Evolutionary conservation across 1,140 invertebrate species (phyloP), one percentile per base, ranked within the genome.

Genomic region (Zaprionus tsacasi): DNA sequence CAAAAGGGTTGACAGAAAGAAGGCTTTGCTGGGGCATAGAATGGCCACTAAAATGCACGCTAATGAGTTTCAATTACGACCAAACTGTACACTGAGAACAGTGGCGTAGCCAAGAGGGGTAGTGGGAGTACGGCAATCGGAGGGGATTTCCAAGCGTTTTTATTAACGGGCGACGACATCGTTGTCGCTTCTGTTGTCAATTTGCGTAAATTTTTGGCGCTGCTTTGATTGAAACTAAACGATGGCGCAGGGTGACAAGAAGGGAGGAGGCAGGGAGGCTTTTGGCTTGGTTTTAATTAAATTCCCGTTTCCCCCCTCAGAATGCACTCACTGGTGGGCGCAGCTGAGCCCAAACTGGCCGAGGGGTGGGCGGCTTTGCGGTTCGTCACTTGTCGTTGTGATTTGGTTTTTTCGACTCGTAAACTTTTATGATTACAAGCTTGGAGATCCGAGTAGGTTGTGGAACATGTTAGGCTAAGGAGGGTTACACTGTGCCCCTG

Each of bases 151-250:
- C 65, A 65, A 71, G 15, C 60, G 70, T 74, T 87, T 87, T 87
- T 88, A 83, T 88, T 80, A 85, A 80, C 70, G 74, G 50, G 54
- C 38, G 65, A 50, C 58, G 57, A 60, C 55, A 43, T 70, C 60
- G 50, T 50, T 70, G 79, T 87, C 79, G 75, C 82, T 91, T 77
- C 80, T 82, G 79, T 91, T 91, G 80, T 88, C 81, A 85, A 85
- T 91, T 85, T 78, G 68, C 73, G 73, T 88, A 78, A 78, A 79
- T 81, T 72, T 70, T 71, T 79, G 76, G 68, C 70, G 68, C 79
- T 68, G 79, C 86, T 90, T 91, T 91, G 88, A 91, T 91, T 91
- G 88, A 91, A 91, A 91, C 88, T 91, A 91, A 91, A 79, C 82
- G 82, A 69, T 64, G 76, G 64, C 60, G 52, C 25, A 17, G 33